A percentile compares a stretch with the other conserved stretches of the same genome.
These are phyloP conservation scores for Microctonus hyperodae DNA, from an alignment of 2,888 invertebrate genomes.

Conservation along the genomic window DNA sequence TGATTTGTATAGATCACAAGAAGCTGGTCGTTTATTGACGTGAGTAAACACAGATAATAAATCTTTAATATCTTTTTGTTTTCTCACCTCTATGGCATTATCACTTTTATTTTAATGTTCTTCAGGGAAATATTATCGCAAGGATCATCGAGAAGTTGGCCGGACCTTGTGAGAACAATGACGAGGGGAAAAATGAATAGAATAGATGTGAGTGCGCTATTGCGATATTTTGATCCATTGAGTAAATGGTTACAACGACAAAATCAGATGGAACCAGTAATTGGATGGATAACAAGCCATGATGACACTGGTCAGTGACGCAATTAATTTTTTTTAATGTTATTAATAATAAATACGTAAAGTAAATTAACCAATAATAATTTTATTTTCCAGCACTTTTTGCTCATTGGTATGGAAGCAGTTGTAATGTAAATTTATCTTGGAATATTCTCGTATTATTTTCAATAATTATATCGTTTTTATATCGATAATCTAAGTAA, in stretches of 20 bases:
- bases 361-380: conserved; percentile 39
- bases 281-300: conserved; percentile 78
- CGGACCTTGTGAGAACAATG: conserved; percentile 76
- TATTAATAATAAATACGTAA: conserved; percentile 38
- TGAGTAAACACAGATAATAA: conserved; percentile 57
- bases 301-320: conserved; percentile 69
- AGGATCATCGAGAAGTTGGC: conserved; percentile 73
- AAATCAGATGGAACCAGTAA: conserved; percentile 74
- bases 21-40: conserved; percentile 80
- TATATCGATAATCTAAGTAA: background rate
- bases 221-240: conserved; percentile 84
- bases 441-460: background rate
- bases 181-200: conserved; percentile 75
- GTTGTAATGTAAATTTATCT: background rate
- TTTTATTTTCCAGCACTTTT: conserved; percentile 52
- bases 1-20: conserved; percentile 80
- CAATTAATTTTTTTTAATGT: background rate
- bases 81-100: background rate
- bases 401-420: conserved; percentile 57
- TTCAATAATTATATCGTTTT: background rate
- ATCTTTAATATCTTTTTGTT: too few species aligned
- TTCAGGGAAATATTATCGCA: conserved; percentile 73
- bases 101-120: background rate
- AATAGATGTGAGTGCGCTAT: conserved; percentile 78
- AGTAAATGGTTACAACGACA: conserved; percentile 79